Base-by-base conservation (phyloP, 2,113 vertebrate genomes). In the Petrocephalus microphthalmus region DNA sequence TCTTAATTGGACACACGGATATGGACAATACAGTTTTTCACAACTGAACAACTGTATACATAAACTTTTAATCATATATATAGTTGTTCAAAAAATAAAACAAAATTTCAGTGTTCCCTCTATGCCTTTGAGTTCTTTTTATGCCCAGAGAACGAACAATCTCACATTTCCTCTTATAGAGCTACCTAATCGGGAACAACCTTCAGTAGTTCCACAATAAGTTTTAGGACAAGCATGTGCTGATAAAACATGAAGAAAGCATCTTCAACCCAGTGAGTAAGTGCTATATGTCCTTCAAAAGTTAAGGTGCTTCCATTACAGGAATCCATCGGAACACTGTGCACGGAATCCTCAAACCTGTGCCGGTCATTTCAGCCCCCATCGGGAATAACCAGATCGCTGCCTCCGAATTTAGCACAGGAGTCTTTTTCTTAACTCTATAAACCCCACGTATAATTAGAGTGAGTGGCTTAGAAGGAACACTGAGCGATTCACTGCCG, bases 401-500 rank as follows among this genome's bases (percentile, higher is more conserved):
- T 19, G n/a, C 7, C 11, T 29, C n/a, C 29, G 54, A 85, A 19
- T 54, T 56, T 37, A 19, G n/a, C 3, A 7, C 33, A 6, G 37
- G 20, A 20, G 5, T 45, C 22, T 56, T 85, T 85, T 54, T 33
- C 7, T 10, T 17, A 37, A 81, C 37, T 81, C 15, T 52, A 52
- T 52, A 29, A 52, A 15, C 20, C 47, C 49, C 49, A 49, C 49
- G 13, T n/a, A 29, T 20, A 52, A 83, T 29, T 84, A 52, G 8
- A 84, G 25, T 84, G 82, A 52, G 15, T 3, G 52, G 84, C 84
- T 33, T 85, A 85, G 84, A 85, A 29, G 97, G 96, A 97, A 96
- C 94, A 96, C 95, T 93, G 96, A 97, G 90, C 88, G 91, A 91
- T 95, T 96, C 95, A 96, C 94, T 93, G 94, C 90, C 92, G 96